Percentiles rank a stretch among this genome's conserved stretches.
Conservation (phyloP, 2,797 vertebrate genomes). For the Lagorchestes hirsutus region DNA sequence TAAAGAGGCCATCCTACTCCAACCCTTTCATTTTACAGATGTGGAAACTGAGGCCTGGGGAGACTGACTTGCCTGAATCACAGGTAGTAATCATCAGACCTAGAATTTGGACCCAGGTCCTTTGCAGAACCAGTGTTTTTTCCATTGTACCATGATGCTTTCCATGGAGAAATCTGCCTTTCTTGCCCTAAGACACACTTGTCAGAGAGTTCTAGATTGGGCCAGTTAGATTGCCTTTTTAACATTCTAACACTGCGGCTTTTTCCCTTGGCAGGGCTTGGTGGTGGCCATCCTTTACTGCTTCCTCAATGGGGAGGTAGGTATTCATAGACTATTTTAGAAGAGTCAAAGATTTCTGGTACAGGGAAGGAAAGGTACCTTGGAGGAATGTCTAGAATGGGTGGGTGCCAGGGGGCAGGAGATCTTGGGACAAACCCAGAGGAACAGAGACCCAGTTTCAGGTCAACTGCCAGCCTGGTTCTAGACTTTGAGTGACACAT, state of each 20-base stretch:
- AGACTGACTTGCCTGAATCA: not conserved
- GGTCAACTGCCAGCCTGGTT: not conserved
- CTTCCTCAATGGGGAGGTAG: conserved; percentile 95
- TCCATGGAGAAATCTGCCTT: not conserved
- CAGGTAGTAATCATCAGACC: not conserved
- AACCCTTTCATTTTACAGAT: not conserved
- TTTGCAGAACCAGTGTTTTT: not conserved
- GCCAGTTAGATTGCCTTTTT: not conserved
- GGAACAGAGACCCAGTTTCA: not conserved
- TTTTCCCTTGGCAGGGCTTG: conserved; percentile 88
- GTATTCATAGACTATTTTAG: conserved; percentile 54
- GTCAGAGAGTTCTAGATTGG: not conserved
- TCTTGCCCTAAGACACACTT: not conserved
- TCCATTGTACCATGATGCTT: not conserved
- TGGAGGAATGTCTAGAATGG: not conserved
- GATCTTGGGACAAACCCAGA: not conserved
- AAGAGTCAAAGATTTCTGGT: not conserved
- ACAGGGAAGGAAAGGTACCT: not conserved
- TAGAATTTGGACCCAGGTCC: not conserved
- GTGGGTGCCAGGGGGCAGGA: not conserved
- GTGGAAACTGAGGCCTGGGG: not conserved
- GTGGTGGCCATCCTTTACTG: conserved; percentile 96
- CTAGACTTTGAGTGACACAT: not conserved
- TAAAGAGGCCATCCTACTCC: not conserved
- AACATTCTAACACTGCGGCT: not conserved